Conservation (phyloP, 2,888 invertebrate genomes). For the Dendrolimus houi region DNA sequence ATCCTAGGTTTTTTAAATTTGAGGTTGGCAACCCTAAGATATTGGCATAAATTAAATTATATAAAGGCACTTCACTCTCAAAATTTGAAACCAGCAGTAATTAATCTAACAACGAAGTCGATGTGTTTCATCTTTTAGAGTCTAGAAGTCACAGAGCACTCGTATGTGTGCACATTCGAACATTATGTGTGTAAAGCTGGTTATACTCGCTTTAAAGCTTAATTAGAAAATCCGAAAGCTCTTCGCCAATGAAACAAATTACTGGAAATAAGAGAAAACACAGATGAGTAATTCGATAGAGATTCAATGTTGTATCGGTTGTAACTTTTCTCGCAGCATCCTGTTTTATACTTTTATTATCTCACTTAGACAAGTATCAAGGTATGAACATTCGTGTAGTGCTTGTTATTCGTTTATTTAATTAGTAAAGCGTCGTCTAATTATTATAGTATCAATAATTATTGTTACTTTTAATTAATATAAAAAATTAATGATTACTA, state of each 20-base stretch:
- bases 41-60: too few species aligned
- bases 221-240: not conserved
- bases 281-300: not conserved
- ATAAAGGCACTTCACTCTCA: not conserved
- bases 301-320: too few species aligned
- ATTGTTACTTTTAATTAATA: too few species aligned
- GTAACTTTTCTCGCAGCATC: too few species aligned
- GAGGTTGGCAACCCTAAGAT: too few species aligned
- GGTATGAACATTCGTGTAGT: slow-evolving; percentile 16
- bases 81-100: not conserved
- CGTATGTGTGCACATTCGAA: not conserved
- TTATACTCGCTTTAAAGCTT: not conserved
- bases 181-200: not conserved
- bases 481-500: too few species aligned
- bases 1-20: too few species aligned
- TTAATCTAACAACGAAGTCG: not conserved
- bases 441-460: too few species aligned
- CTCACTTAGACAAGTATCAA: too few species aligned
- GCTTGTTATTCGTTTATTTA: slow-evolving; percentile 23
- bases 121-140: not conserved
- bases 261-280: not conserved
- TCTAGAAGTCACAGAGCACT: not conserved
- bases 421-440: slow-evolving; percentile 37
- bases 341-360: too few species aligned
- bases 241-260: not conserved